Evolutionary conservation across 2,888 invertebrate genomes (phyloP), one percentile per base, ranked within the genome.

Genomic region (Lycocerus yunnanus): DNA sequence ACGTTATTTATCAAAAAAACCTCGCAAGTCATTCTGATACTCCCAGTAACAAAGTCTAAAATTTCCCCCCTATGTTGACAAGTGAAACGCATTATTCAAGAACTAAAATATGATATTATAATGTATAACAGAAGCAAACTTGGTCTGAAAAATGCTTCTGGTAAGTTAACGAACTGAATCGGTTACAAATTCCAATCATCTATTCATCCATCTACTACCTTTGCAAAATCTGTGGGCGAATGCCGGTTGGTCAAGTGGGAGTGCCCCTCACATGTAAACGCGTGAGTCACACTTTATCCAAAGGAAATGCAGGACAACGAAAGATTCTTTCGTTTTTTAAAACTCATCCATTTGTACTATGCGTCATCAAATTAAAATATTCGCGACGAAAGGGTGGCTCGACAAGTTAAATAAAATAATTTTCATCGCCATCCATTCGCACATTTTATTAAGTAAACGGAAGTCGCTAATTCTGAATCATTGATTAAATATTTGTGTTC

Each of bases 241-340:
- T 66, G 70, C 74, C 73, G 72, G 75, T 73, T 72, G 78, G 78
- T 78, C 75, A 79, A 78, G 80, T 80, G 79, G 82, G 82, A 80
- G 82, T 81, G 82, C 79, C 81, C 78, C 78, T 74, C 63, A 72
- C 77, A 79, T 78, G 79, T 76, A 74, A 63, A 72, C 67, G 69
- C 76, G 76, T 81, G 81, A 81, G 73, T 72, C 76, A 77, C 75
- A 68, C 27, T 70, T 43, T 43, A 71, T 75, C 79, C 69, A 77
- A 74, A 82, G 81, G 81, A 82, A 81, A 80, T 82, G 79, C 81
- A 79, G 18, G 20, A 73, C 68, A 43, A 58, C 72, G 72, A 78
- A 77, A 77, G 78, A 81, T 80, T 78, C 80, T 80, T 27, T 82
- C 79, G 79, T 80, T 80, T 81, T 79, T 77, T 75, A 75, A 43